Evolutionary conservation across 1,140 invertebrate genomes (phyloP).

Genomic region (Drosophila setifemur): DNA sequence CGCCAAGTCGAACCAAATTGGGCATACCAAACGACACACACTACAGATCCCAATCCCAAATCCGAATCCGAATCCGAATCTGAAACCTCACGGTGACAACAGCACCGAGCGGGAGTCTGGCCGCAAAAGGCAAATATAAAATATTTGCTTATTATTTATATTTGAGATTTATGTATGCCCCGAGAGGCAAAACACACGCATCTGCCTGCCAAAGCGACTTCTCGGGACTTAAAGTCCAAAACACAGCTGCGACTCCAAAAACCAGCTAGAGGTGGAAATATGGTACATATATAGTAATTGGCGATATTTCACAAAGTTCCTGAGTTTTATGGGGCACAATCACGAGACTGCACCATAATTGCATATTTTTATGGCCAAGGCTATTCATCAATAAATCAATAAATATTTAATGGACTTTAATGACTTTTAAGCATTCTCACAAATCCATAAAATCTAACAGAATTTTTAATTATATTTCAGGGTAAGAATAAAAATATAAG

Average conservation of each 20-base stretch:
- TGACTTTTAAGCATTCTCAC: too few species aligned
- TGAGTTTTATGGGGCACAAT: too few species aligned
- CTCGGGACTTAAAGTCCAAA: conserved; percentile 27
- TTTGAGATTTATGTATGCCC: conserved; percentile 72
- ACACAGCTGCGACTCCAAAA: conserved; percentile 27
- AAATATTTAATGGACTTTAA: too few species aligned
- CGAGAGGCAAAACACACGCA: conserved; percentile 56
- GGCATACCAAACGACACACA: conserved; percentile 30
- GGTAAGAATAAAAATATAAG: too few species aligned
- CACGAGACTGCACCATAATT: too few species aligned
- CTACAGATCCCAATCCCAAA: neutral
- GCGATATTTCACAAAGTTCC: too few species aligned
- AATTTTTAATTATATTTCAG: too few species aligned
- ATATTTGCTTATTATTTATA: conserved; percentile 70
- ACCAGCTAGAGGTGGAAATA: conserved; percentile 26
- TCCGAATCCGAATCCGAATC: neutral
- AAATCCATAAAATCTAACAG: too few species aligned
- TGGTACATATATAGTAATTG: conserved; percentile 11
- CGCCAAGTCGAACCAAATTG: conserved; percentile 60
- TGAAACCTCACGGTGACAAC: neutral
- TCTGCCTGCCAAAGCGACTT: conserved; percentile 52
- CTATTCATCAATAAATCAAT: too few species aligned
- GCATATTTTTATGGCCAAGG: too few species aligned
- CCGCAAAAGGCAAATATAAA: conserved; percentile 56
- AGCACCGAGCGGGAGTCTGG: neutral